These are phyloP conservation scores for Rambutsinella grinnellia DNA, from an alignment of 2,888 invertebrate genomes.

Conservation along the genomic window DNA sequence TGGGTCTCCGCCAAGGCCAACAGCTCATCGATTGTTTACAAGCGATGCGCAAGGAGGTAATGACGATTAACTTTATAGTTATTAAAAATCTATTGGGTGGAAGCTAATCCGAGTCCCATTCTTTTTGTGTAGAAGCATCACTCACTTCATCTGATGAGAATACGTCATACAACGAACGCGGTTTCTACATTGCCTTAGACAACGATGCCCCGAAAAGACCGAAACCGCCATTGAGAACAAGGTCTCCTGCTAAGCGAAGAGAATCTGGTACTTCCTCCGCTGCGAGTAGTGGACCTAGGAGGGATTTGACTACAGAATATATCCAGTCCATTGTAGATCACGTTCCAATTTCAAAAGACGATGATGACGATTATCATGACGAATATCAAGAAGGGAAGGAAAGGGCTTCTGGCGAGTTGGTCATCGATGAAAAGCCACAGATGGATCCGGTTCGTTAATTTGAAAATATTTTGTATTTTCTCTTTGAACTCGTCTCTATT, in stretches of 20 bases:
- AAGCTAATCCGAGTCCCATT: not conserved
- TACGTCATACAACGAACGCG: conserved; percentile 67
- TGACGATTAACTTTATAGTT: not conserved
- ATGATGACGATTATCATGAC: conserved; percentile 57
- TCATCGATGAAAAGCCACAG: conserved; percentile 64
- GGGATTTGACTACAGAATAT: conserved; percentile 63
- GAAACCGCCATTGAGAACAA: conserved; percentile 83
- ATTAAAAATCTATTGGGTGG: not conserved
- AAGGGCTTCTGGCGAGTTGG: conserved; percentile 59
- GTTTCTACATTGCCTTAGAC: conserved; percentile 94
- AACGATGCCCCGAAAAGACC: conserved; percentile 89
- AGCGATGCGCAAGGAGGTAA: conserved; percentile 48
- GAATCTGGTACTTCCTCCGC: conserved; percentile 36
- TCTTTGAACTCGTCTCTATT: not conserved
- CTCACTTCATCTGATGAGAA: conserved; percentile 59
- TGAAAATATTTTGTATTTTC: not conserved
- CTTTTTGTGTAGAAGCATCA: conserved; percentile 46
- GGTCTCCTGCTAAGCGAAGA: conserved; percentile 61
- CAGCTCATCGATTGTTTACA: conserved; percentile 76
- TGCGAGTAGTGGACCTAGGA: conserved; percentile 12
- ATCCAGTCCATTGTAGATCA: conserved; percentile 64
- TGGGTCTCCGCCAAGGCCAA: conserved; percentile 69
- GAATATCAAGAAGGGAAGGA: conserved; percentile 27
- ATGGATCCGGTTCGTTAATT: conserved; percentile 64
- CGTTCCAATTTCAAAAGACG: conserved; percentile 48